Evolutionary conservation across 2,797 vertebrate genomes (phyloP), one percentile per base, ranked within the genome.

Genomic region (Typhlichthys subterraneus): DNA sequence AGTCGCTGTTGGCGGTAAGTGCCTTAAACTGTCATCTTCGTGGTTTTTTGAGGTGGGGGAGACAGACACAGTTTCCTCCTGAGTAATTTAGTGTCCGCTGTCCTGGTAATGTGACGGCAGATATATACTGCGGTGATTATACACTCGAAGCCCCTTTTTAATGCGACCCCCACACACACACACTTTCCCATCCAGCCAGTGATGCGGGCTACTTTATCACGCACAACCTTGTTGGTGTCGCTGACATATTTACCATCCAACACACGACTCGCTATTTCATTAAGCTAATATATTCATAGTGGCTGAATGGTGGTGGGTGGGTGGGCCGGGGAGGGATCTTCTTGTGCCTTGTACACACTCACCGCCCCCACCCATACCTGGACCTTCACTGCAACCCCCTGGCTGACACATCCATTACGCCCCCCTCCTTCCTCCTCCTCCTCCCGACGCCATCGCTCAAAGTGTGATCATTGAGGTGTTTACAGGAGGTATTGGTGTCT

Each of bases 121-220:
- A 90, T 88, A 87, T 88, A 88, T 88, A 88, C 75, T 83, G 80
- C 74, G 84, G 77, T 73, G 73, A 88, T 90, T 91, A 91, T 75
- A 80, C 74, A 58, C 83, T 82, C 83, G 82, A 70, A 90, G 75
- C 73, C 77, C 78, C 80, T 38, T 83, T 87, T 89, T 89, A 89
- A 23, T 89, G 77, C 80, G 83, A 79, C 76, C 77, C 71, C 87
- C 23, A 23, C 23, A 23, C 23, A 23, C 23, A 4, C 23, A 23
- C 23, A 23, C 23, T 23, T 23, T 23, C 23, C 23, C 77, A 17
- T 80, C 76, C 58, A 57, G 67, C 59, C 54, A n/a, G 70, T 2
- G 47, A 85, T 11, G 57, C 53, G 17, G 17, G 17, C 17, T 17
- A 69, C 76, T 91, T 88, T 74, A 89, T 90, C 87, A 90, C 51